phyloP scores from a whole-genome alignment of 2,797 vertebrate genomes.

The Xenops minutus region DNA sequence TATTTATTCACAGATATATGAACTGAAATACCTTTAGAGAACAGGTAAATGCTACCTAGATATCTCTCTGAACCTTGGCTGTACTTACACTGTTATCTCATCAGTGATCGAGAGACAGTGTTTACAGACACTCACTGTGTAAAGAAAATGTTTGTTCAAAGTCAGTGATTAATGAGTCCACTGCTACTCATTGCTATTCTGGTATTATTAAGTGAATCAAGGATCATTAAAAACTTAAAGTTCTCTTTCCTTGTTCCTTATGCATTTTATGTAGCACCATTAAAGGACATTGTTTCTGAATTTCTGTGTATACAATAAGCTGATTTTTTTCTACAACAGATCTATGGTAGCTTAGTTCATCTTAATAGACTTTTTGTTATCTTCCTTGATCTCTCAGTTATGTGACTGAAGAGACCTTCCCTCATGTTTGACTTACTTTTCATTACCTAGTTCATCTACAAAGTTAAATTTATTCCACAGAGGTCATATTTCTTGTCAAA shows the following conservation, averaged over 20 bases:
- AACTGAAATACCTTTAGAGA: neutral
- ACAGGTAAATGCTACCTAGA: neutral
- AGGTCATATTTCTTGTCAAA: neutral
- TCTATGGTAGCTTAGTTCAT: neutral
- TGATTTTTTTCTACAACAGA: neutral
- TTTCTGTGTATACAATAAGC: neutral
- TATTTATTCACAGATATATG: neutral
- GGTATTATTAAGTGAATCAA: neutral
- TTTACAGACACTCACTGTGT: neutral
- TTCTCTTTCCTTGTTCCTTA: neutral
- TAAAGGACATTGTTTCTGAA: neutral
- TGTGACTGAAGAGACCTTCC: neutral
- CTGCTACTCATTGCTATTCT: neutral
- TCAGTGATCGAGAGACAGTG: neutral
- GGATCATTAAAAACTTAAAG: neutral
- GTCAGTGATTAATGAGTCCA: neutral
- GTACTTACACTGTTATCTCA: neutral
- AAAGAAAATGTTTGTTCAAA: slow-evolving; percentile 9
- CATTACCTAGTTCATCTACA: neutral
- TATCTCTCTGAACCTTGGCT: neutral
- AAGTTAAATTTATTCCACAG: neutral
- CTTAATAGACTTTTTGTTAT: neutral
- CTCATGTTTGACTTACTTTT: neutral
- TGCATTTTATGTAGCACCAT: neutral
- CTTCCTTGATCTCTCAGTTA: neutral